Evolutionary conservation across 2,113 vertebrate species (phyloP), one percentile per base, ranked within the genome.

Genomic region (Chlamydotis undulata): DNA sequence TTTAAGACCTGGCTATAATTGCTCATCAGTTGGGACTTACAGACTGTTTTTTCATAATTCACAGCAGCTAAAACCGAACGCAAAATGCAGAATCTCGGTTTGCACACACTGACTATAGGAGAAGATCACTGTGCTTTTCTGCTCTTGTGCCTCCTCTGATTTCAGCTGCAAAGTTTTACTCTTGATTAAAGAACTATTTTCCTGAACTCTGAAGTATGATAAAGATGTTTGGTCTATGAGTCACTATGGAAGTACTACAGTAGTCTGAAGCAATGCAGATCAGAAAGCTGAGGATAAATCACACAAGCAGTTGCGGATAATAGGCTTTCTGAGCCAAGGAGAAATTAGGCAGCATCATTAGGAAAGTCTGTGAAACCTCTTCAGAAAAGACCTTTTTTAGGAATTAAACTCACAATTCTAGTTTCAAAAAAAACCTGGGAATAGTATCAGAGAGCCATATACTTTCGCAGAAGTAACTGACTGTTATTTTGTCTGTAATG

Each of bases 281-380:
- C 59, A 89, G 67, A 95, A 74, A 90, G 59, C 63, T 85, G 64
- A 81, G 35, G 59, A 77, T 88, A 94, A 92, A 88, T 80, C 47
- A 86, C 18, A 83, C 17, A 63, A 73, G 55, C 18, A 88, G 39
- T 31, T 69, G 57, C 2, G 19, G 28, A 74, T 61, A 94, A 90
- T 37, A 70, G 68, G 57, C 59, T 80, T 90, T 88, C 76, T 90
- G 60, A 95, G 53, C 61, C 69, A 90, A 61, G 47, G 10, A 70
- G 33, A 94, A 92, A 94, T 68, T 75, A 91, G 37, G 47, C 60
- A 93, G 56, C 6, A 64, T 49, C 65, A 64, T 87, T 43, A 92
- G n/a, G 50, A 33, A 89, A 68, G 26, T 73, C n/a, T 84, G 43
- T 52, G 24, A 84, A 92, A 78, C 35, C 68, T 87, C 41, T 83